phyloP scores from a whole-genome alignment of 2,888 invertebrate species.

The Balanococcus diminutus region DNA sequence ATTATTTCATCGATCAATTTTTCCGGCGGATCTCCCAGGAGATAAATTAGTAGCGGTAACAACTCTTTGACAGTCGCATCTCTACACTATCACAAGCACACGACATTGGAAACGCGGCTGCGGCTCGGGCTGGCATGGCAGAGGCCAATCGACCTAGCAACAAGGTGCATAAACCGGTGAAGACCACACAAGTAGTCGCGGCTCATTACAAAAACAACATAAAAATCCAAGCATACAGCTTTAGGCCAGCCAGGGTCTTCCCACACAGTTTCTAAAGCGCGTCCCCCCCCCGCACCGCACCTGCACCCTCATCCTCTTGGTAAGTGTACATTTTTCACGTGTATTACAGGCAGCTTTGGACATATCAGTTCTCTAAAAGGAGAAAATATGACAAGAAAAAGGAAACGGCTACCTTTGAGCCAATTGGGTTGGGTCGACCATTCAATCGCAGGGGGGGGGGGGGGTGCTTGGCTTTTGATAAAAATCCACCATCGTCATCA shows the following conservation, averaged over 20 bases:
- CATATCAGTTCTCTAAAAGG: neutral
- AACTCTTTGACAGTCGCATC: conserved; percentile 41
- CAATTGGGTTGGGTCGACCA: neutral
- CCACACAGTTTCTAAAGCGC: conserved; percentile 45
- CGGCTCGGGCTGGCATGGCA: too few relatives aligned
- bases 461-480: neutral
- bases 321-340: neutral
- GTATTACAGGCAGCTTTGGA: neutral
- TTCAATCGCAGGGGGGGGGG: neutral
- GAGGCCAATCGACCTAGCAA: conserved; percentile 19
- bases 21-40: conserved; percentile 34
- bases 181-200: conserved; percentile 54
- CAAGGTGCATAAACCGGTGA: conserved; percentile 53
- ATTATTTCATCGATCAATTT: conserved; percentile 53
- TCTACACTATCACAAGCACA: conserved; percentile 30
- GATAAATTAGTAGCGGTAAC: conserved; percentile 53
- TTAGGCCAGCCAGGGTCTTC: conserved; percentile 45
- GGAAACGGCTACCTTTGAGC: neutral
- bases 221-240: conserved; percentile 46
- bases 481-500: neutral
- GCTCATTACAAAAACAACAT: conserved; percentile 53
- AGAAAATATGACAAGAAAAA: neutral
- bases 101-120: neutral
- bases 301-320: too few relatives aligned
- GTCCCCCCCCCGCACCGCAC: neutral